Percentiles rank a stretch among this genome's conserved stretches.
These are phyloP conservation scores for Macropodus opercularis DNA, from an alignment of 2,797 vertebrate species.

Conservation along the genomic window DNA sequence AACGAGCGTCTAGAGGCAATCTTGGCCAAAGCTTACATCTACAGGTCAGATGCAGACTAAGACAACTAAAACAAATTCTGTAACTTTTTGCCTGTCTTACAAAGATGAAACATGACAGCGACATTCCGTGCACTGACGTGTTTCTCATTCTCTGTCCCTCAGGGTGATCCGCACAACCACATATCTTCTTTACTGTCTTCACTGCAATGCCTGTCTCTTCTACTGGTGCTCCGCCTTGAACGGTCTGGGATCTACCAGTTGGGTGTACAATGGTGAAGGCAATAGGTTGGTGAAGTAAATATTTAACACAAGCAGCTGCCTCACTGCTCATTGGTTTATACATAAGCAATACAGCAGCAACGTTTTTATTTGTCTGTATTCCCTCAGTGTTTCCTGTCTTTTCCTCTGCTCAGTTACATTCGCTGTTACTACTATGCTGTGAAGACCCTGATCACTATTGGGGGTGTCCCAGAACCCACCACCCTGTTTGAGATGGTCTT, in stretches of 20 bases:
- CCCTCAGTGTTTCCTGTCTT: background rate
- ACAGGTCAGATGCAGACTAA: constrained; percentile 87
- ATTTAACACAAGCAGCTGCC: background rate
- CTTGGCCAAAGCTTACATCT: constrained; percentile 95
- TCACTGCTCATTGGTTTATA: background rate
- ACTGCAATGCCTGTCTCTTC: constrained; percentile 94
- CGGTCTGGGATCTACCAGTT: constrained; percentile 89
- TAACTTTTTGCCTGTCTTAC: background rate
- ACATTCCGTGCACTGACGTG: too few relatives aligned
- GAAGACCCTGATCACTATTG: constrained; percentile 97
- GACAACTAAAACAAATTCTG: background rate
- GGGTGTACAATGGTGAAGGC: constrained; percentile 93
- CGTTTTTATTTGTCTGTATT: background rate
- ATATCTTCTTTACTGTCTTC: constrained; percentile 94
- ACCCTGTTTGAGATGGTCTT: constrained; percentile 93
- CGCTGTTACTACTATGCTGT: constrained; percentile 98
- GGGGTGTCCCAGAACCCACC: constrained; percentile 90
- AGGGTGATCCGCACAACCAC: constrained; percentile 96
- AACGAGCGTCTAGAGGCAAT: constrained; percentile 94
- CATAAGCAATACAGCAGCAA: too few relatives aligned
- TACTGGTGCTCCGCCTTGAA: constrained; percentile 91
- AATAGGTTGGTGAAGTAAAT: constrained; percentile 84
- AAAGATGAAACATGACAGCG: too few relatives aligned
- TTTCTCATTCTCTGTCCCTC: constrained; percentile 23
- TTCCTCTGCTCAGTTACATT: constrained; percentile 85